Conservation (phyloP, 2,888 invertebrate genomes). For the Eudemis profundana region DNA sequence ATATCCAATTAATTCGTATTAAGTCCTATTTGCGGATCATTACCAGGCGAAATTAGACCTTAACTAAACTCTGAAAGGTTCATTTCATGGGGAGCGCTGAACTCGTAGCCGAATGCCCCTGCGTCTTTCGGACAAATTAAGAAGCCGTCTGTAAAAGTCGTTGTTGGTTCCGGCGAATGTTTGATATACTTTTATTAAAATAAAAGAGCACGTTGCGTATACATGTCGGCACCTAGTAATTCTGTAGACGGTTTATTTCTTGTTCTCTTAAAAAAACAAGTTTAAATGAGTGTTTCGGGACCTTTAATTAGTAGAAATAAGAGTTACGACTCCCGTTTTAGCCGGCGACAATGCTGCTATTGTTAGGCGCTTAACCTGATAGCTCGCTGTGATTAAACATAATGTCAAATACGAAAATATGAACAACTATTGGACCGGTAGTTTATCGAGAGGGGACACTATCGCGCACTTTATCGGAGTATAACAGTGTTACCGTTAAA, state of each 20-base stretch:
- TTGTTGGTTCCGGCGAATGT: slow-evolving; percentile 64
- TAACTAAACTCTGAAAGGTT: slow-evolving; percentile 30
- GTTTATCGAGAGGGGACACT: slow-evolving; percentile 46
- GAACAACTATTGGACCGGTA: slow-evolving; percentile 38
- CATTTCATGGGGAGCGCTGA: slow-evolving; percentile 12
- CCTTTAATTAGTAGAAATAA: slow-evolving; percentile 32
- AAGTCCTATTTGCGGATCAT: slow-evolving; percentile 42
- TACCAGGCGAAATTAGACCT: slow-evolving; percentile 26
- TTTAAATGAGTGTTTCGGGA: slow-evolving; percentile 35
- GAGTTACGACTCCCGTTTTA: slow-evolving; percentile 42
- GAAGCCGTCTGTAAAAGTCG: slow-evolving; percentile 63
- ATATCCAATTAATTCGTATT: slow-evolving; percentile 49
- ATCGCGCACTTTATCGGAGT: slow-evolving; percentile 43
- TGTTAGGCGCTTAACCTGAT: slow-evolving; percentile 39
- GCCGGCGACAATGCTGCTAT: slow-evolving; percentile 38
- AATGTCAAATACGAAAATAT: slow-evolving; percentile 42
- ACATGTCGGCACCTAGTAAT: slow-evolving; percentile 41
- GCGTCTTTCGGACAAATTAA: slow-evolving; percentile 61
- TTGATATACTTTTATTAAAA: slow-evolving; percentile 57
- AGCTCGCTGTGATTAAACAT: slow-evolving; percentile 41
- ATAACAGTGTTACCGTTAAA: slow-evolving; percentile 58
- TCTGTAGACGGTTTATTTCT: slow-evolving; percentile 30
- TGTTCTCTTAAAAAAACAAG: slow-evolving; percentile 38
- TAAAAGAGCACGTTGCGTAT: slow-evolving; percentile 38
- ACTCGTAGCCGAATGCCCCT: slow-evolving; percentile 41